phyloP scores from a whole-genome alignment of 1,140 invertebrate genomes.

The Cheumatopsyche charites region DNA sequence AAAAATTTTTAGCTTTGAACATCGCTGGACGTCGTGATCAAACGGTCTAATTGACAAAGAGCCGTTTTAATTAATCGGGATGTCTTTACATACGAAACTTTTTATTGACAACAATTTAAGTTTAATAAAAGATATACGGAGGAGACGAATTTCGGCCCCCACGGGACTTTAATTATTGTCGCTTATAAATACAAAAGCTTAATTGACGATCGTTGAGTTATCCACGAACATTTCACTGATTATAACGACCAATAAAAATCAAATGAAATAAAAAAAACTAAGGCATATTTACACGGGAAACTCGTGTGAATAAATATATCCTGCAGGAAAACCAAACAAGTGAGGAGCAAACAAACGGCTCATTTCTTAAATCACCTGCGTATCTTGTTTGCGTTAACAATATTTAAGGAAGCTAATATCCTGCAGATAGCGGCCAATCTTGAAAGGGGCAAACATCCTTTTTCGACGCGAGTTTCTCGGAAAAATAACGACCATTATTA shows the following conservation, averaged over 20 bases:
- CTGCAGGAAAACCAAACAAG: conserved; percentile 3
- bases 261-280: not conserved
- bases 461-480: conserved; percentile 10
- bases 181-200: conserved; percentile 5
- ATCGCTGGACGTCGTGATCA: not conserved
- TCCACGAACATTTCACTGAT: not conserved
- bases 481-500: conserved; percentile 4
- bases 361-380: conserved; percentile 28
- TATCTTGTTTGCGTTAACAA: conserved; percentile 34
- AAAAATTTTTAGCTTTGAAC: not conserved
- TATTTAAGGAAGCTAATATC: conserved; percentile 46
- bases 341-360: not conserved
- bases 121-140: conserved; percentile 23
- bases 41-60: conserved; percentile 22
- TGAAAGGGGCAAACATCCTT: conserved; percentile 37
- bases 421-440: conserved; percentile 35
- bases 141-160: conserved; percentile 1
- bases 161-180: conserved; percentile 21
- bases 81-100: conserved; percentile 23
- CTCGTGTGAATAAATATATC: not conserved
- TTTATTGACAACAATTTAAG: conserved; percentile 29
- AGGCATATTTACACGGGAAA: too few relatives aligned
- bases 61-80: conserved; percentile 13
- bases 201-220: conserved; percentile 21
- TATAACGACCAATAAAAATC: not conserved